Percentiles rank a stretch among this genome's conserved stretches.
phyloP scores from a whole-genome alignment of 2,113 vertebrate species.

The Micronycteris hirsuta region DNA sequence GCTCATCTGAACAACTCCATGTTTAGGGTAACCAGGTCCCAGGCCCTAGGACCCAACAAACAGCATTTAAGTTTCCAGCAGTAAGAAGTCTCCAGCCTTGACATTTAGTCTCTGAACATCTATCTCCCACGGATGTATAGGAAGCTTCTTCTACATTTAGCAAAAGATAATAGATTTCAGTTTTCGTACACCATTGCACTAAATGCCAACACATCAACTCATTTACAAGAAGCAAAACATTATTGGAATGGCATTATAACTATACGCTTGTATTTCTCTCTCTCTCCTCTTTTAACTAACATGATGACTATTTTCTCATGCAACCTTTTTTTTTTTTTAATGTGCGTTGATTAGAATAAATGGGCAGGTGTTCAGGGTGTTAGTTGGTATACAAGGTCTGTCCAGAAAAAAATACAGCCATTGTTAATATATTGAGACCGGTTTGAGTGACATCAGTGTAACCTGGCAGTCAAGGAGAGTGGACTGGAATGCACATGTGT shows the following conservation, averaged over 20 bases:
- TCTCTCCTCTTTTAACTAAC: not conserved
- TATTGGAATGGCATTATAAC: not conserved
- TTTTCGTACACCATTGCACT: not conserved
- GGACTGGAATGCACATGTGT: too few species aligned
- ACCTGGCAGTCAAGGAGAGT: too few species aligned
- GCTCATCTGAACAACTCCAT: not conserved
- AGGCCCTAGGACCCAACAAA: not conserved
- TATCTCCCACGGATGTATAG: not conserved
- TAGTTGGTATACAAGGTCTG: not conserved
- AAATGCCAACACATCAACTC: not conserved
- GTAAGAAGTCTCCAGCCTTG: not conserved
- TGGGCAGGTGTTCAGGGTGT: not conserved
- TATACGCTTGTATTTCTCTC: not conserved
- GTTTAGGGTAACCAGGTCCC: not conserved
- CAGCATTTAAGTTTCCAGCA: not conserved
- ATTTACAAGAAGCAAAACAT: not conserved
- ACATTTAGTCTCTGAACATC: not conserved
- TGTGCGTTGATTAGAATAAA: not conserved
- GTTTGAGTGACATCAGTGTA: too few species aligned
- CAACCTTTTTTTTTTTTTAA: not conserved
- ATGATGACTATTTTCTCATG: not conserved
- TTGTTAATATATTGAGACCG: too few species aligned
- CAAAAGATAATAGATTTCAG: not conserved
- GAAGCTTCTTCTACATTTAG: not conserved
- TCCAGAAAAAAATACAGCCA: too few species aligned